Evolutionary conservation across 2,797 vertebrate genomes (phyloP).

Genomic region (Eulemur coronatus): DNA sequence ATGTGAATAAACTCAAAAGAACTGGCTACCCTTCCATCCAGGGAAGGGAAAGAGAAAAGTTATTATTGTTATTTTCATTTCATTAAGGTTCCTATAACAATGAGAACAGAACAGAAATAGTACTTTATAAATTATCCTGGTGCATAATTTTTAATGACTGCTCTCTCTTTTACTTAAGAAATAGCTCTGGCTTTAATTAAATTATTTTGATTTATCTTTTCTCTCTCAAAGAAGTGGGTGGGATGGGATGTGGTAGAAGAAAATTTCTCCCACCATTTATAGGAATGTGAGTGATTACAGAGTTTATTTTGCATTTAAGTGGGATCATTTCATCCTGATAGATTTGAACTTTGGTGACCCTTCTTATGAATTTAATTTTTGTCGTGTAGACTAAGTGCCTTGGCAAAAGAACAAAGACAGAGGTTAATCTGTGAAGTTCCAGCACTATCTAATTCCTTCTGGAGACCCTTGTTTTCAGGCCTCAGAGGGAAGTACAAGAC

Average conservation of each 20-base stretch:
- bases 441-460: background rate
- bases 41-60: background rate
- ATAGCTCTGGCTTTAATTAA: constrained; percentile 6
- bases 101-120: constrained; percentile 36
- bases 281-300: background rate
- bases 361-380: constrained; percentile 32
- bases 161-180: constrained; percentile 17
- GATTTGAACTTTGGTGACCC: background rate
- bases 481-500: background rate
- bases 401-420: background rate
- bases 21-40: background rate
- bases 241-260: background rate
- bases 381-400: background rate
- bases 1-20: background rate
- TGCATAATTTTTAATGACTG: constrained; percentile 27
- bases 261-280: background rate
- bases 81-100: background rate
- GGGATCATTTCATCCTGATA: background rate
- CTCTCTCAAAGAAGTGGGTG: background rate
- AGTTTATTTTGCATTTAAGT: constrained; percentile 49
- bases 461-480: background rate
- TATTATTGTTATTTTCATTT: background rate
- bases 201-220: constrained; percentile 56
- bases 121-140: constrained; percentile 31
- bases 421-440: background rate